Conservation (phyloP, 2,888 invertebrate genomes). For the Phrixothrix hirtus region DNA sequence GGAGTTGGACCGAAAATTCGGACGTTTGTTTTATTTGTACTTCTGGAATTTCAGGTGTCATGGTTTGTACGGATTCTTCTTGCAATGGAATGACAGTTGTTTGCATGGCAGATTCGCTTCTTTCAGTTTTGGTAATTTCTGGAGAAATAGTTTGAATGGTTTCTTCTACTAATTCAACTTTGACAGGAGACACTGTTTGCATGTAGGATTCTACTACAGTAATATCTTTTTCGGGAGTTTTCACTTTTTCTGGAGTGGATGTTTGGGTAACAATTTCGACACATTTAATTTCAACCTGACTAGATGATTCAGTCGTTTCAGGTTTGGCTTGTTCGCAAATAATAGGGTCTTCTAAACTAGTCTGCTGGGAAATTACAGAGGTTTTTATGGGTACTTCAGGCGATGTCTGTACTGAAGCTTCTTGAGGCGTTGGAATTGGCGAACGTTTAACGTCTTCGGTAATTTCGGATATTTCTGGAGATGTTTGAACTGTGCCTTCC, state of each 20-base stretch:
- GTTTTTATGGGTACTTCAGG: slow-evolving; percentile 59
- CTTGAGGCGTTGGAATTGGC: slow-evolving; percentile 43
- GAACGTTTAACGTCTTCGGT: slow-evolving; percentile 49
- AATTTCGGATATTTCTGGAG: slow-evolving; percentile 57
- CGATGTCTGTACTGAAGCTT: slow-evolving; percentile 60
- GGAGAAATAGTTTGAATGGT: slow-evolving; percentile 48
- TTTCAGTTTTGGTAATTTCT: slow-evolving; percentile 39
- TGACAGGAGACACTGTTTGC: slow-evolving; percentile 54
- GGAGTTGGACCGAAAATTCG: slow-evolving; percentile 43
- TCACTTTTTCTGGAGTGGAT: slow-evolving; percentile 44
- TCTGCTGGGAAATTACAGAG: slow-evolving; percentile 61
- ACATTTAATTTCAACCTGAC: slow-evolving; percentile 31
- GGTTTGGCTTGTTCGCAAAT: slow-evolving; percentile 36
- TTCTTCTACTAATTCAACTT: slow-evolving; percentile 45
- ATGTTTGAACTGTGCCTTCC: slow-evolving; percentile 64
- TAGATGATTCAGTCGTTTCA: slow-evolving; percentile 33
- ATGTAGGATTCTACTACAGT: slow-evolving; percentile 53
- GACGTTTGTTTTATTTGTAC: slow-evolving; percentile 35
- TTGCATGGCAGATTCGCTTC: slow-evolving; percentile 52
- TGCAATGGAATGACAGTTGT: slow-evolving; percentile 44
- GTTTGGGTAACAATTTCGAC: slow-evolving; percentile 41
- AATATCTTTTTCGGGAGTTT: slow-evolving; percentile 37
- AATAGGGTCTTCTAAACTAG: slow-evolving; percentile 52
- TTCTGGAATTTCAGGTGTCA: slow-evolving; percentile 48
- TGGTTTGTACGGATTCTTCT: slow-evolving; percentile 54